A percentile compares a stretch with the other conserved stretches of the same genome.
Evolutionary conservation across 2,888 invertebrate genomes (phyloP).

Genomic region (Drepana falcataria): DNA sequence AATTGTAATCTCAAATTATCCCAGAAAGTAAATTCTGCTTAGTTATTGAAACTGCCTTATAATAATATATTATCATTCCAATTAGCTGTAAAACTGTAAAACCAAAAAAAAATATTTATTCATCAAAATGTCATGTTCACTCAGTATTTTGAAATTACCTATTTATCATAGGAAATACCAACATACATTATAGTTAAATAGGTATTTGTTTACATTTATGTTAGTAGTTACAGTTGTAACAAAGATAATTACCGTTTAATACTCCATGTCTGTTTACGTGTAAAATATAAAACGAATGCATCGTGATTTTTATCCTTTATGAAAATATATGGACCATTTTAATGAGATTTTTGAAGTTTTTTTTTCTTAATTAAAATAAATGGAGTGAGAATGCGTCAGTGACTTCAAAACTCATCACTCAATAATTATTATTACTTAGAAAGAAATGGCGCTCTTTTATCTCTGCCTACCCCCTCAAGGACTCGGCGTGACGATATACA

Average conservation of each 20-base stretch:
- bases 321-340: conserved; percentile 74
- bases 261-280: conserved; percentile 53
- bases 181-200: too few relatives aligned
- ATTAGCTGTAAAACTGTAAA: not conserved
- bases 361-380: not conserved
- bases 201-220: too few relatives aligned
- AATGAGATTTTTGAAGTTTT: conserved; percentile 32
- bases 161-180: too few relatives aligned
- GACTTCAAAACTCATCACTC: too few relatives aligned
- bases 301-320: conserved; percentile 72
- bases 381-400: not conserved
- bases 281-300: conserved; percentile 60
- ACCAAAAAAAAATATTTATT: too few relatives aligned
- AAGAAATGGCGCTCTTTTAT: too few relatives aligned
- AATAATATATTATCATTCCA: not conserved
- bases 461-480: too few relatives aligned
- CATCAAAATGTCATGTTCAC: not conserved
- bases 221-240: not conserved
- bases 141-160: conserved; percentile 4
- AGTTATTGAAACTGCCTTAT: too few relatives aligned
- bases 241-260: conserved; percentile 41
- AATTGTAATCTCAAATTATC: too few relatives aligned
- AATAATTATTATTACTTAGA: too few relatives aligned
- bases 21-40: too few relatives aligned
- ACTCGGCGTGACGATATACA: too few relatives aligned